phyloP scores from a whole-genome alignment of 2,797 vertebrate species.

The Thalassophryne amazonica region DNA sequence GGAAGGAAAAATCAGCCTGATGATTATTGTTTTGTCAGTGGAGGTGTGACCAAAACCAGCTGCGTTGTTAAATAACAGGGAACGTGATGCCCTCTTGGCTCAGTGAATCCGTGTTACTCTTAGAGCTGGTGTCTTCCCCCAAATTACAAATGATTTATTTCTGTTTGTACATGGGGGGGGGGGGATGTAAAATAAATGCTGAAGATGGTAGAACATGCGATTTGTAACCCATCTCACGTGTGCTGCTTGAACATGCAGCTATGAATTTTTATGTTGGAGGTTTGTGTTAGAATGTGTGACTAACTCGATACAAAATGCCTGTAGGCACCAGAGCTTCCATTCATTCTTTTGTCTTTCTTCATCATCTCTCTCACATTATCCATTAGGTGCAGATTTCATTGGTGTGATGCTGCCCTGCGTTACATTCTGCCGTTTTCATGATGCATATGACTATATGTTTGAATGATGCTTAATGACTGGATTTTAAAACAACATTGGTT shows the following conservation, averaged over 20 bases:
- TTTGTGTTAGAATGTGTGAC: conserved; percentile 3
- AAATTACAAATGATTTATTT: conserved; percentile 33
- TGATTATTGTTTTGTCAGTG: conserved; percentile 5
- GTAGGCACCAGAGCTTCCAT: conserved; percentile 6
- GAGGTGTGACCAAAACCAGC: conserved; percentile 14
- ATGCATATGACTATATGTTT: conserved; percentile 17
- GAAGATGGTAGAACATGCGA: conserved; percentile 56
- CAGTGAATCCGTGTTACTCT: conserved; percentile 6
- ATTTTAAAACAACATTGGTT: too few species aligned
- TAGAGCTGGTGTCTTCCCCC: conserved; percentile 33
- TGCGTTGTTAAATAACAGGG: conserved; percentile 27
- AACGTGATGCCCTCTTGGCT: background rate
- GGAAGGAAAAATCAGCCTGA: conserved; percentile 15
- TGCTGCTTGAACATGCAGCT: too few species aligned
- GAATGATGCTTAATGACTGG: conserved; percentile 7
- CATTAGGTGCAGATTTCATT: conserved; percentile 46
- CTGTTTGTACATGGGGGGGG: too few species aligned
- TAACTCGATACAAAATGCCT: background rate
- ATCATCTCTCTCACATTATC: conserved; percentile 22
- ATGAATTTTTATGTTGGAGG: background rate
- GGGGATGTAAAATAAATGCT: conserved; percentile 65
- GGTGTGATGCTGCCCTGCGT: conserved; percentile 24
- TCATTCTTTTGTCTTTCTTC: conserved; percentile 14
- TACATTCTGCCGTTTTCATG: conserved; percentile 3
- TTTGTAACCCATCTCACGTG: conserved; percentile 31